Conservation (phyloP, 1,140 invertebrate genomes). For the Hormaphis cornu region DNA sequence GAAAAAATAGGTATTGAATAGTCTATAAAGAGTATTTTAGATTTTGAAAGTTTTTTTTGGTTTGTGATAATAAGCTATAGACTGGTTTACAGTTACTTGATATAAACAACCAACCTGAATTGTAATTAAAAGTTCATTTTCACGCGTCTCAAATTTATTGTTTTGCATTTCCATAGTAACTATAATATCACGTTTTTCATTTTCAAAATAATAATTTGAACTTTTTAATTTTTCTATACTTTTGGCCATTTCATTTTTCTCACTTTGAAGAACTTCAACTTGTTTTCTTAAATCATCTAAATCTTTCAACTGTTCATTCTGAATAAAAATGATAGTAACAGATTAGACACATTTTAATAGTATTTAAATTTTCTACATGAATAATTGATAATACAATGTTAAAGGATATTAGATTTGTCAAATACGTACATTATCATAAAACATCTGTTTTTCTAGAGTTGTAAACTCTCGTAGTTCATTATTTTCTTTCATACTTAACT, state of each 20-base stretch:
- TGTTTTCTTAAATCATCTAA: slow-evolving; percentile 7
- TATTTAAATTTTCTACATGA: no score
- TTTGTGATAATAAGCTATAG: no score
- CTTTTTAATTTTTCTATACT: slow-evolving; percentile 8
- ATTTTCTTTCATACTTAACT: slow-evolving; percentile 37
- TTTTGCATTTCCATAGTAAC: slow-evolving; percentile 16
- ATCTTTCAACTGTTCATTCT: slow-evolving; percentile 28
- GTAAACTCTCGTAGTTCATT: slow-evolving; percentile 39
- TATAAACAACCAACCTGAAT: slow-evolving; percentile 12
- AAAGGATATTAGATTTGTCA: no score
- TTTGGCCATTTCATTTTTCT: not conserved
- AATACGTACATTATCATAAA: slow-evolving; percentile 31
- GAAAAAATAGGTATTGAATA: not conserved
- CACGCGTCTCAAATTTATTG: slow-evolving; percentile 1
- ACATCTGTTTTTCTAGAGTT: slow-evolving; percentile 41
- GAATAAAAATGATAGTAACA: not conserved
- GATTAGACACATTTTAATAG: no score
- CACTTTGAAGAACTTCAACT: not conserved
- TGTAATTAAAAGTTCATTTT: slow-evolving; percentile 1
- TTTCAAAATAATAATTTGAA: not conserved
- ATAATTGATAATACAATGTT: no score
- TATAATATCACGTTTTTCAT: slow-evolving; percentile 26
- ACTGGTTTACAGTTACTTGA: no score
- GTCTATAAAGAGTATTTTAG: not conserved
- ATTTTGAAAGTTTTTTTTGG: no score